These are phyloP conservation scores for Drosophila sproati DNA, from an alignment of 1,140 invertebrate species.

Conservation along the genomic window DNA sequence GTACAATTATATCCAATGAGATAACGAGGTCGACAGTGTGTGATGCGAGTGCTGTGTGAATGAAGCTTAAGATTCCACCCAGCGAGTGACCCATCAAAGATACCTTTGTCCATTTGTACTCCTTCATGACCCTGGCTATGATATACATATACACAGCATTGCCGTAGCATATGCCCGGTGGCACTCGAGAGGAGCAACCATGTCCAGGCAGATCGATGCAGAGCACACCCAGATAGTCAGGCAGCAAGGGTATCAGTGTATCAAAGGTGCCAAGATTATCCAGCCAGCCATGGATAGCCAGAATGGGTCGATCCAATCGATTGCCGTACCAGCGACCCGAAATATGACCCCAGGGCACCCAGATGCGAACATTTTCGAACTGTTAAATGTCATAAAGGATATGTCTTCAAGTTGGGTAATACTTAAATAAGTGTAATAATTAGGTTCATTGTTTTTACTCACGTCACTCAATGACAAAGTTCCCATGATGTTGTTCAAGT, in stretches of 20 bases:
- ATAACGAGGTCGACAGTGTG: constrained; percentile 87
- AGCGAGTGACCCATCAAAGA: constrained; percentile 88
- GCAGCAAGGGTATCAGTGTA: constrained; percentile 87
- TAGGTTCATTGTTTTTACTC: constrained; percentile 24
- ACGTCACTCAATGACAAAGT: constrained; percentile 58
- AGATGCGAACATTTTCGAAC: constrained; percentile 87
- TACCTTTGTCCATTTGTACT: constrained; percentile 89
- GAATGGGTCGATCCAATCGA: constrained; percentile 86
- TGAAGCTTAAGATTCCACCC: constrained; percentile 86
- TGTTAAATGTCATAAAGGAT: constrained; percentile 54
- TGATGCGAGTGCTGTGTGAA: constrained; percentile 86
- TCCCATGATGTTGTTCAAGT: constrained; percentile 34
- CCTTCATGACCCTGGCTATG: constrained; percentile 86
- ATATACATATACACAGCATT: constrained; percentile 85
- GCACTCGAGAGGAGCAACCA: constrained; percentile 88
- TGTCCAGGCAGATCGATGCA: constrained; percentile 90
- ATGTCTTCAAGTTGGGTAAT: no score
- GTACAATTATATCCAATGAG: constrained; percentile 86
- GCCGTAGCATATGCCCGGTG: constrained; percentile 86
- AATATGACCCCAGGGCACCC: constrained; percentile 88
- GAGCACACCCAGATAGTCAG: constrained; percentile 86
- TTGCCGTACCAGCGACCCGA: constrained; percentile 89
- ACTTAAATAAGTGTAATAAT: neutral
- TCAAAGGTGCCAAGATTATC: constrained; percentile 91
- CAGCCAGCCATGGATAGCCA: constrained; percentile 91